Base-by-base conservation (phyloP, 2,888 invertebrate genomes). In the Chrysolina oricalcia region DNA sequence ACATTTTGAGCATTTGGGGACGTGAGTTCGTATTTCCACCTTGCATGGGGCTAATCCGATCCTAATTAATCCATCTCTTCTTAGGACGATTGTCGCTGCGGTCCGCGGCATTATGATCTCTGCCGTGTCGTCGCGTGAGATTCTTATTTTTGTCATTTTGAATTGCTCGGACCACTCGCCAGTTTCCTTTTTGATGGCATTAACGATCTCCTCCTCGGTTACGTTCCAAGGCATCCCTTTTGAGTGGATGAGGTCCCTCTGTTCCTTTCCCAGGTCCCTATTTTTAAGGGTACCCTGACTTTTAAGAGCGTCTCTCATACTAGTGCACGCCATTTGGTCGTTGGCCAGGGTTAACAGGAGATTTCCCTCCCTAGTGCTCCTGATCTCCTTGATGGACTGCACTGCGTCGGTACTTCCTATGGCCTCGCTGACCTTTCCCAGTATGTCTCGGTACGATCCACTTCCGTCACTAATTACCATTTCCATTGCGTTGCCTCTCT, bases 1-100 rank as follows among this genome's bases (percentile, higher is more conserved):
- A 11, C 64, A 71, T 5, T 35, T 19, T 9, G 1, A 10, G 21
- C 65, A 71, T 17, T 41, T 71, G 11, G 21, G 35, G 35, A 71
- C 27, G 8, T 19, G 1, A 1, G 65, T 21, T 3, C 48, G 13
- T 17, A 17, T 50, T 3, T 19, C 35, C 8, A 15, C 59, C n/a
- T 59, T 27, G n/a, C 59, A 59, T 59, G 15, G 59, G 8, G 27
- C 59, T 1, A 59, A 15, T 0, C 59, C 27, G 1, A 59, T 59
- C 27, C 59, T 15, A 10, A 53, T n/a, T 15, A 43, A 8, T 3
- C n/a, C 17, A 5, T 59, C 59, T 15, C 10, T 59, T n/a, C 59
- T 27, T 8, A 27, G 27, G 27, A 59, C 6, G 15, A n/a, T 59
- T 27, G 15, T 15, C 1, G 59, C 59, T 27, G 27, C 23, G 27